These are phyloP conservation scores for Lepidostoma basale DNA, from an alignment of 1,140 invertebrate genomes.

Conservation along the genomic window DNA sequence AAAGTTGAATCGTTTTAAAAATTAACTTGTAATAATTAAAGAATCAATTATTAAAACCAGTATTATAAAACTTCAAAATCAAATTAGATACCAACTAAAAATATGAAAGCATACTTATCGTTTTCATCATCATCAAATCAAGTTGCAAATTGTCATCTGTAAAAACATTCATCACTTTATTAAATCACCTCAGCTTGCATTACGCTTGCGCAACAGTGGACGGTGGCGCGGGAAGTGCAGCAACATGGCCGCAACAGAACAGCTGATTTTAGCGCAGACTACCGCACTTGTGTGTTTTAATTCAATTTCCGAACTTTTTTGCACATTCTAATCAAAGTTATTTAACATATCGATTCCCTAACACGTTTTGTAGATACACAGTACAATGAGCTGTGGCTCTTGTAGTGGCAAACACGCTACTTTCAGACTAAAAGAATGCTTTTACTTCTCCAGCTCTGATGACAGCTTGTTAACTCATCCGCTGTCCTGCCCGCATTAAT, in stretches of 20 bases:
- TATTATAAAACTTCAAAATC: not conserved
- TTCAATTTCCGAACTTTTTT: no score
- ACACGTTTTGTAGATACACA: constrained; percentile 47
- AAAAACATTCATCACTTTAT: no score
- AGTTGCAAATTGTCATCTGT: not conserved
- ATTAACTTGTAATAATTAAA: no score
- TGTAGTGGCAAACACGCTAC: not conserved
- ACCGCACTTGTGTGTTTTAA: no score
- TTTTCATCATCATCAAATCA: not conserved
- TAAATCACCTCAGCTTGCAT: not conserved
- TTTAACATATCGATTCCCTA: constrained; percentile 51
- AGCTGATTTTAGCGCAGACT: no score
- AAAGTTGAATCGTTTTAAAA: no score
- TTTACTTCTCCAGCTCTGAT: constrained; percentile 50
- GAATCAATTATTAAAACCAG: not conserved
- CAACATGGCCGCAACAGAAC: no score
- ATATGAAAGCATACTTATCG: not conserved
- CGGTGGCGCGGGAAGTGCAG: no score
- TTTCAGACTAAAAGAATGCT: constrained; percentile 23
- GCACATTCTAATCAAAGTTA: no score
- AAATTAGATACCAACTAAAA: not conserved
- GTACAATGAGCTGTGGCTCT: not conserved
- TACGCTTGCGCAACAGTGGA: no score
- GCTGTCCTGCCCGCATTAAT: constrained; percentile 31
- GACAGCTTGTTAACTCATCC: constrained; percentile 45